Percentiles rank a stretch among this genome's conserved stretches.
These are phyloP conservation scores for Hyaena hyaena DNA, from an alignment of 2,113 vertebrate genomes.

Conservation along the genomic window DNA sequence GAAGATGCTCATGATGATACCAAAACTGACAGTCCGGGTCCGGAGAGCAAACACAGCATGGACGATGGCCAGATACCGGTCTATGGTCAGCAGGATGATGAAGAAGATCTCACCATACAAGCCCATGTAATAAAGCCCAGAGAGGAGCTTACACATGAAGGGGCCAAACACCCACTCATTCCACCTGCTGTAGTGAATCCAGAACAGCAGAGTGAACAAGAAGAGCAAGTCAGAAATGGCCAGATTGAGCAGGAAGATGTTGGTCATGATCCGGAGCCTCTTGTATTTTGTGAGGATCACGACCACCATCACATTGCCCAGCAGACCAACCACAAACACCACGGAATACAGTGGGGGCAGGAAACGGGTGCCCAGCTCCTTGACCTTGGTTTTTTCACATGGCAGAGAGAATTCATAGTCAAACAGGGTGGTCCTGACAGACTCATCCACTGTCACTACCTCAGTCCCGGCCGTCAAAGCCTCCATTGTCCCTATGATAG, in stretches of 20 bases:
- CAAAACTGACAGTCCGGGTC: conserved; percentile 83
- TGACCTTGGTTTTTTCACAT: conserved; percentile 19
- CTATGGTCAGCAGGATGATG: conserved; percentile 90
- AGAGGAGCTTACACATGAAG: conserved; percentile 84
- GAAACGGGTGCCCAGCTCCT: conserved; percentile 68
- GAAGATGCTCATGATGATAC: conserved; percentile 81
- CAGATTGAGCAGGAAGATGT: conserved; percentile 94
- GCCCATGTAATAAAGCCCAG: conserved; percentile 83
- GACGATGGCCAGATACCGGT: conserved; percentile 91
- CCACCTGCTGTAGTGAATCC: conserved; percentile 85
- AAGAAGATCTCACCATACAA: conserved; percentile 90
- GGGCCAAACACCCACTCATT: conserved; percentile 90
- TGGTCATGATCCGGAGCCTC: conserved; percentile 90
- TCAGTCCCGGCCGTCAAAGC: rapidly evolving
- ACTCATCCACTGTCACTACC: neutral
- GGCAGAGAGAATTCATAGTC: rapidly evolving
- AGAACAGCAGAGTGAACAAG: conserved; percentile 90
- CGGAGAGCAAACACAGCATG: conserved; percentile 87
- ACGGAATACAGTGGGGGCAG: conserved; percentile 89
- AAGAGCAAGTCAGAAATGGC: conserved; percentile 92
- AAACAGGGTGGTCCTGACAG: neutral
- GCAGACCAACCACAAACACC: conserved; percentile 89
- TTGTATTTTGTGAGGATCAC: conserved; percentile 88
- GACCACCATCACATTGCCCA: conserved; percentile 91
- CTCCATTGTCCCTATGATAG: conserved; percentile 18